Base-by-base conservation (phyloP, 30 jellyfish, hydroid and myxozoan genomes). In the Cassiopea xamachana region DNA sequence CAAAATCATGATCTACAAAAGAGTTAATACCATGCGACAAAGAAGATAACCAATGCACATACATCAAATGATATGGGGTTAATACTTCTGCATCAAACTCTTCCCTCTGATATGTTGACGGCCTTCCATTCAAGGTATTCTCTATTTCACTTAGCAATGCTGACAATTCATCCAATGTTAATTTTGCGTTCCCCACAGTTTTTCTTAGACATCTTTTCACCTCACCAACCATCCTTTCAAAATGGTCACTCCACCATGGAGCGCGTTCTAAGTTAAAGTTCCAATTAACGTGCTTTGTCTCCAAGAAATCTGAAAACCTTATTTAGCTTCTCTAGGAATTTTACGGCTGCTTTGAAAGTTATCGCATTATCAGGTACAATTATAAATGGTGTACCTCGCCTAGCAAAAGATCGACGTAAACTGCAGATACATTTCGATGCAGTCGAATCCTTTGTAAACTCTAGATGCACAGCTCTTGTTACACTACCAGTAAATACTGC, bases 231-330 rank as follows among this genome's bases (percentile, higher is more conserved):
- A 64, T 44, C 18, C 91, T 5, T 62, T 82, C 91, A 82, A 60
- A 27, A 64, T 16, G 13, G 47, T 89, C 91, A 59, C 91, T 89
- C 91, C 86, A 15, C 91, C 91, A 59, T 13, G 91, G 91, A 55
- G 87, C 17, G 27, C 86, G 19, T 16, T 61, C 89, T 68, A 59
- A 45, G n/a, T 60, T 82, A 45, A 82, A 82, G 18, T 64, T 68
- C 86, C 86, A 68, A 18, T 7, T 43, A 2, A 82, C 60, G 7
- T 84, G 7, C 77, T 45, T 44, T 3, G 88, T 3, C 45, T 17
- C 49, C 45, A 82, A 47, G 48, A n/a, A 82, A n/a, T 82, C 87
- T 6, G n/a, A 13, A 10, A 64, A 13, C 77, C 45, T 51, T 46
- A 58, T 14, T 18, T 18, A 46, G 80, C 18, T 79, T 60, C 45